A percentile compares a stretch with the other conserved stretches of the same genome.
phyloP scores from a whole-genome alignment of 2,113 vertebrate genomes.

The Ursus arctos region DNA sequence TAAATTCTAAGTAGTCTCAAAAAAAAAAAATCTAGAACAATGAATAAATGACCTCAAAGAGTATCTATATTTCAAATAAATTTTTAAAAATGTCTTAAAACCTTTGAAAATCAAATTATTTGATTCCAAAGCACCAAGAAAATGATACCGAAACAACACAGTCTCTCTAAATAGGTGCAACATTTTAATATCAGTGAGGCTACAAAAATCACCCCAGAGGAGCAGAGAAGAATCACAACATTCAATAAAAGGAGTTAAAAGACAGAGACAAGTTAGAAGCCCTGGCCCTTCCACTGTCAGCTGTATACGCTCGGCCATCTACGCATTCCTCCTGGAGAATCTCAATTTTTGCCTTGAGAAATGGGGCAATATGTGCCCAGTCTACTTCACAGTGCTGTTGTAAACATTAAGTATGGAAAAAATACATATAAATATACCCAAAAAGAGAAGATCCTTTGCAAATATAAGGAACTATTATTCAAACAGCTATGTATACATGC shows the following conservation, averaged over 20 bases:
- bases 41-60: background rate
- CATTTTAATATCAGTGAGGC: background rate
- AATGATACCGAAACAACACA: background rate
- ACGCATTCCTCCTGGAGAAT: background rate
- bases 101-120: slow-evolving; percentile 28
- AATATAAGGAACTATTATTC: background rate
- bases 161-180: background rate
- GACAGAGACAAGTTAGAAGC: background rate
- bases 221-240: background rate
- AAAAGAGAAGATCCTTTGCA: background rate
- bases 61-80: slow-evolving; percentile 16
- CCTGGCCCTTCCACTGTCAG: background rate
- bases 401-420: background rate
- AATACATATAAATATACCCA: background rate
- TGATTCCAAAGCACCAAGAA: slow-evolving; percentile 22
- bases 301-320: background rate
- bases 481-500: background rate
- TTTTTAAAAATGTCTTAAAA: background rate
- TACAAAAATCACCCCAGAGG: background rate
- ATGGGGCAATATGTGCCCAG: background rate
- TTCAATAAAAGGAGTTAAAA: background rate
- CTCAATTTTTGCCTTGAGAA: background rate
- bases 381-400: background rate
- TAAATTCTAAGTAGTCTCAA: background rate
- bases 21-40: background rate